Conservation (phyloP, 2,888 invertebrate species). For the Agrochola lota region DNA sequence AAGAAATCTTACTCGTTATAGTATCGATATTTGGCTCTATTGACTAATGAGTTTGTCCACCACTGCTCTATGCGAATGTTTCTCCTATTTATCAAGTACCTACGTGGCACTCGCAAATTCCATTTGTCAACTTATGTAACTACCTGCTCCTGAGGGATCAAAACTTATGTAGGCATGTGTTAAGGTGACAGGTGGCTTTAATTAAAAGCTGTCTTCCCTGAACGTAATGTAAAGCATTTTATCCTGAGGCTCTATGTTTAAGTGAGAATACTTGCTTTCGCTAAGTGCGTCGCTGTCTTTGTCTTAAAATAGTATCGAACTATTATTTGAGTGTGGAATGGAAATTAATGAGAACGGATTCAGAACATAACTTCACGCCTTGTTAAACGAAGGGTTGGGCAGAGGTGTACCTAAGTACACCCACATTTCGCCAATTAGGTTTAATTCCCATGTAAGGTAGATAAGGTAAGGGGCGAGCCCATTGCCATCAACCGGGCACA, state of each 20-base stretch:
- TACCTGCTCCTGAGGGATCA: constrained; percentile 22
- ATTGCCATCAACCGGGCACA: too few species aligned
- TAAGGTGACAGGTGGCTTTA: constrained; percentile 49
- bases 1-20: too few species aligned
- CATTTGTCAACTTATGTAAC: constrained; percentile 23
- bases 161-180: constrained; percentile 36
- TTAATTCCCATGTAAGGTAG: too few species aligned
- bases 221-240: constrained; percentile 10
- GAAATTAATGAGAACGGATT: background rate
- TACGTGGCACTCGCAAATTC: constrained; percentile 30
- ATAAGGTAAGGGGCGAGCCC: too few species aligned
- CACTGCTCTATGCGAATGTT: background rate
- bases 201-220: constrained; percentile 47
- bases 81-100: background rate
- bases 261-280: constrained; percentile 5
- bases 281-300: background rate
- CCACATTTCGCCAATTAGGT: too few species aligned
- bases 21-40: too few species aligned
- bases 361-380: background rate
- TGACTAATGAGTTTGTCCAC: too few species aligned
- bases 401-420: background rate
- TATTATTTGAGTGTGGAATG: background rate
- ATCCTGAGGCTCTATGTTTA: background rate
- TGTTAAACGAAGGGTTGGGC: background rate
- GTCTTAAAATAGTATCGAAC: constrained; percentile 18